Base-by-base conservation (phyloP, 2,888 invertebrate species). In the Bombylius major region DNA sequence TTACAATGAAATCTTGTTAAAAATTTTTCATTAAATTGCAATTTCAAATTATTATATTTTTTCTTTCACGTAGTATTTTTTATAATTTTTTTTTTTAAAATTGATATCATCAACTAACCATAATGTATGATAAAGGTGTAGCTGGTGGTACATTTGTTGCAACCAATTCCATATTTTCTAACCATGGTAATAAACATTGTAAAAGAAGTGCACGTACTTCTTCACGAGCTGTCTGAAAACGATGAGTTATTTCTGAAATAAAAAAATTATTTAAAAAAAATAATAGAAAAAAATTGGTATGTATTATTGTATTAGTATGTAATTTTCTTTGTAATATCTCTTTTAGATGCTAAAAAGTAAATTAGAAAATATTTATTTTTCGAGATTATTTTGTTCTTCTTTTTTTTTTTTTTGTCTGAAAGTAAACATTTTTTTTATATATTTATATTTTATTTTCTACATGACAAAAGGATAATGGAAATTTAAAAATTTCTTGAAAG, bases 111-210 rank as follows among this genome's bases (percentile, higher is more conserved):
- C 50, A 54, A 59, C 67, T 68, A 72, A 88, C 89, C 83, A 90
- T 90, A 69, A 89, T 89, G 69, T 89, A 88, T 32, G 87, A 87
- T 55, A 88, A 79, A 4, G 88, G 86, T 71, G 89, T 89, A 42
- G 86, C 85, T 0, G 93, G 92, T n/a, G 93, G 93, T 59, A 96
- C 88, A 68, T 93, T 92, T 14, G 95, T 94, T 70, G 99, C 98
- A 5, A 98, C 93, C 60, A 99, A 80, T 76, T 99, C 98, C 84
- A 99, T 93, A 76, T 99, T 99, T 69, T 95, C 90, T 56, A 99
- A 79, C 99, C 99, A 99, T 13, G 98, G 98, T 56, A 96, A 78
- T 64, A 99, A 77, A 72, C 96, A 95, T 69, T 93, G 91, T 55
- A 99, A 79, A 62, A 99, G 77, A 60, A 93, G 78, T 65, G 96